These are phyloP conservation scores for Myanophis thanlyinensis DNA, from an alignment of 2,113 vertebrate species.

Conservation along the genomic window DNA sequence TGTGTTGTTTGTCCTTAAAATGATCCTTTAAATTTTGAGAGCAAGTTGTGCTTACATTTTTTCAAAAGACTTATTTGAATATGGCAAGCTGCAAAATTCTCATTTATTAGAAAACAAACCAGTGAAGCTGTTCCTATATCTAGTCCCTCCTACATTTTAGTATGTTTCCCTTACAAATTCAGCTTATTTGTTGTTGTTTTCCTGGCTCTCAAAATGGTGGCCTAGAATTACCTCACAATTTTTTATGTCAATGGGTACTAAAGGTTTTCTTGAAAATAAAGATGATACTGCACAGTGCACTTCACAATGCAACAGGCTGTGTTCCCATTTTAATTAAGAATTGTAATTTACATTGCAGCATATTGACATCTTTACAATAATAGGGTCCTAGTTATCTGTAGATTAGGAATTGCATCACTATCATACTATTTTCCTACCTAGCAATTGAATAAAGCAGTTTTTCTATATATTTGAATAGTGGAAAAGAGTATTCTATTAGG, in stretches of 20 bases:
- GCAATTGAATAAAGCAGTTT: neutral
- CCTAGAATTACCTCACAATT: neutral
- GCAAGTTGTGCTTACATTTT: neutral
- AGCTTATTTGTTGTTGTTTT: neutral
- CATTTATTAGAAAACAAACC: neutral
- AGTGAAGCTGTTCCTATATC: neutral
- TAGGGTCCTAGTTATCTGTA: neutral
- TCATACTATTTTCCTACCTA: neutral
- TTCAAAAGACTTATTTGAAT: neutral
- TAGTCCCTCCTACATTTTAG: neutral
- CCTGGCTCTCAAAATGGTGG: neutral
- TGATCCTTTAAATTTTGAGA: neutral
- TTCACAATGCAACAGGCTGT: neutral
- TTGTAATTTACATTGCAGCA: neutral
- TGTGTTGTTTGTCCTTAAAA: neutral
- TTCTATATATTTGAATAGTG: neutral
- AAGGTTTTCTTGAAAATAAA: neutral
- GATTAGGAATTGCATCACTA: neutral
- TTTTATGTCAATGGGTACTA: neutral
- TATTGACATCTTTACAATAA: neutral
- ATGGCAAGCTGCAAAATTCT: neutral
- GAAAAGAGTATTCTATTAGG: neutral
- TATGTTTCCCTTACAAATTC: neutral
- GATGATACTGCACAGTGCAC: neutral
- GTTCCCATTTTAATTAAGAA: neutral